Base-by-base conservation (phyloP, 2,888 invertebrate genomes). In the Latrodectus hesperus region DNA sequence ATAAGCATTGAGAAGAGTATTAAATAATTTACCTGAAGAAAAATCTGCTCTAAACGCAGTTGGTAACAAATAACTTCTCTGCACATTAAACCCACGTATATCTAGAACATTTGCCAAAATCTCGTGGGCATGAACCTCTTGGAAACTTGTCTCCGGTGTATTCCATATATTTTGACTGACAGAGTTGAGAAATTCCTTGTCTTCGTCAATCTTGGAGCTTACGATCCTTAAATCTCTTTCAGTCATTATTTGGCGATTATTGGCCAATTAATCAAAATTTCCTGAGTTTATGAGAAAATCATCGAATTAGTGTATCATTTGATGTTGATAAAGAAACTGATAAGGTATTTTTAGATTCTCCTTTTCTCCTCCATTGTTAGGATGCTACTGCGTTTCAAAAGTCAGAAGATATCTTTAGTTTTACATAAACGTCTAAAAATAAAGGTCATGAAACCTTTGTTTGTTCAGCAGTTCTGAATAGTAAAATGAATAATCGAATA, bases 61-160 rank as follows among this genome's bases (percentile, higher is more conserved):
- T 17, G 75, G 78, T 49, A 85, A 38, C 9, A 85, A 17, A 51
- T 85, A 85, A 51, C 60, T 60, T 22, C 89, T 81, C 75, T 90
- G 90, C 1, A 92, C 91, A 65, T 78, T 53, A 80, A 91, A 91
- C 0, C 90, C 91, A 78, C 78, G 64, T 52, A 88, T 84, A 71
- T 90, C 89, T 26, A 91, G 85, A 76, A 90, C 90, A 11, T 84
- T 81, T 1, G 90, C 90, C 12, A 92, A 64, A 14, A 90, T 65
- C 55, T 90, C 76, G 77, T 91, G 91, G 6, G 91, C 91, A 76
- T 90, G 81, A 12, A 84, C 70, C 78, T 92, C 91, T 67, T 91
- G 80, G 79, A 89, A 91, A 16, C 89, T 90, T 1, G 91, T 88
- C 82, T 92, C 92, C 6, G 91, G 91, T 64, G 91, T 90, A 12